These are phyloP conservation scores for Pseudonaja textilis DNA, from an alignment of 2,113 vertebrate species.

Conservation along the genomic window DNA sequence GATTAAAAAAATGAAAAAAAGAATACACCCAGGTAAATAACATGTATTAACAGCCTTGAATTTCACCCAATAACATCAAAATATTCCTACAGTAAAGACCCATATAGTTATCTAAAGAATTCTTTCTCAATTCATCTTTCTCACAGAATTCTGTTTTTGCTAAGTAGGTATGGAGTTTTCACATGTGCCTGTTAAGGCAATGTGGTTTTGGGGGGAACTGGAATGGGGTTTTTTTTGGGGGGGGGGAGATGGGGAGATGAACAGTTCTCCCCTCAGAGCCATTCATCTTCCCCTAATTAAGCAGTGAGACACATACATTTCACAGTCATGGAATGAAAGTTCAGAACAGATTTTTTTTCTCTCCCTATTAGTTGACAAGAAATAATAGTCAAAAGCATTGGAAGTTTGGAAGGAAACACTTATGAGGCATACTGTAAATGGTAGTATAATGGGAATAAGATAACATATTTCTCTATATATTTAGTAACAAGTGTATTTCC, in stretches of 20 bases:
- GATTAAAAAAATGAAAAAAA: background rate
- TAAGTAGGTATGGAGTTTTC: background rate
- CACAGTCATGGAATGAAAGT: background rate
- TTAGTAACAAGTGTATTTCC: background rate
- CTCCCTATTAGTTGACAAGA: background rate
- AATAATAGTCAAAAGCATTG: background rate
- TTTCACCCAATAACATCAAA: background rate
- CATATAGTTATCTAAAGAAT: background rate
- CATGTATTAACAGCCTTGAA: background rate
- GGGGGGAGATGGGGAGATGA: background rate
- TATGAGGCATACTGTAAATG: background rate
- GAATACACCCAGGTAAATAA: background rate
- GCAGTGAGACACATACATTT: background rate
- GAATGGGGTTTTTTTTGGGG: background rate
- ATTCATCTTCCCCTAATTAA: background rate
- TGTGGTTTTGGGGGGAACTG: background rate
- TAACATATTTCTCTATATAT: background rate
- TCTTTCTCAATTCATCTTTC: background rate
- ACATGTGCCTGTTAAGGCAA: background rate
- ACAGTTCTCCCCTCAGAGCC: background rate
- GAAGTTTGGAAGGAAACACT: background rate
- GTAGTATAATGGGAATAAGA: background rate
- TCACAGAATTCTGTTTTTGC: background rate
- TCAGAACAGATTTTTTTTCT: background rate
- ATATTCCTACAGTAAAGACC: background rate